phyloP scores from a whole-genome alignment of 2,113 vertebrate species.

The Grammomys surdaster region DNA sequence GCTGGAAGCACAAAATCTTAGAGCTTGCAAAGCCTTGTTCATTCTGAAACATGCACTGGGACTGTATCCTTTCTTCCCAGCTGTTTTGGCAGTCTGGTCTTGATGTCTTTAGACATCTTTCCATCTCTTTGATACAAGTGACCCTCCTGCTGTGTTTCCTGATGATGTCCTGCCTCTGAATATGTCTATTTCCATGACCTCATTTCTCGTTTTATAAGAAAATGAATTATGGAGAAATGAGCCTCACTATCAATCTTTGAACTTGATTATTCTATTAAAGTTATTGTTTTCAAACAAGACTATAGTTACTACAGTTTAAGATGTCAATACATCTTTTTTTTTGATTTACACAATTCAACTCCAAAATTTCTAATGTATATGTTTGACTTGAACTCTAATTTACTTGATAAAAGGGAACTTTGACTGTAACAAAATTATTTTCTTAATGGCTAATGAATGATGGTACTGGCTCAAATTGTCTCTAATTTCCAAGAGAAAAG shows the following conservation, averaged over 20 bases:
- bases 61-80: too few species aligned
- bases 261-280: neutral
- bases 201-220: neutral
- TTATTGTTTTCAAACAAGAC: neutral
- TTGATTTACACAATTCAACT: neutral
- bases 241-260: neutral
- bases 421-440: neutral
- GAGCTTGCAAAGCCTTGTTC: fast-evolving
- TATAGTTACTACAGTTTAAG: neutral
- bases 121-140: too few species aligned
- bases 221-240: neutral
- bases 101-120: neutral
- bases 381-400: neutral
- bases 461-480: neutral
- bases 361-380: neutral
- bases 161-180: neutral
- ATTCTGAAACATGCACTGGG: too few species aligned
- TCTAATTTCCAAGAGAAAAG: neutral
- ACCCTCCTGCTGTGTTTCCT: neutral
- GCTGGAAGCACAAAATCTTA: neutral
- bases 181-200: neutral
- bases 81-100: neutral
- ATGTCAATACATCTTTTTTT: neutral
- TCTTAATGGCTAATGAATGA: neutral
- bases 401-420: neutral